A percentile compares a stretch with the other conserved stretches of the same genome.
Evolutionary conservation across 1,140 invertebrate genomes (phyloP).

Genomic region (Ridgeia piscesae): DNA sequence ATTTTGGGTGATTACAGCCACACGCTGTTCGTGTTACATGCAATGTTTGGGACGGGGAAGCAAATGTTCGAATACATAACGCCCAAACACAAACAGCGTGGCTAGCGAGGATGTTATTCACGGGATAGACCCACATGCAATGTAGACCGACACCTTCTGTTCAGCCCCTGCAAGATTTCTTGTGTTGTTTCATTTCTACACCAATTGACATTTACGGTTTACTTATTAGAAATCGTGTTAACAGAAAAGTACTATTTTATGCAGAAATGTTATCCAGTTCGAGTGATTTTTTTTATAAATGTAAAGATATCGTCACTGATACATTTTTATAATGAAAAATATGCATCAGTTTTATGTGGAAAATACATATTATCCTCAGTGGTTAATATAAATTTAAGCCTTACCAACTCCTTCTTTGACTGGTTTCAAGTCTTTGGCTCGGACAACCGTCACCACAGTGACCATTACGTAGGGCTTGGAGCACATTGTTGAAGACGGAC

Average conservation of each 20-base stretch:
- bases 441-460: conserved; percentile 35
- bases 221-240: no score
- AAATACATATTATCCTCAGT: conserved; percentile 27
- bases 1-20: no score
- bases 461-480: conserved; percentile 58
- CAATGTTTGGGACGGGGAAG: no score
- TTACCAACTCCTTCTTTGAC: conserved; percentile 50
- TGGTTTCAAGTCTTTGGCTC: conserved; percentile 62
- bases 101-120: no score
- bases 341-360: neutral
- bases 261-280: neutral
- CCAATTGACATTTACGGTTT: no score
- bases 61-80: no score
- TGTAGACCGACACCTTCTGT: no score
- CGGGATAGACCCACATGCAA: no score
- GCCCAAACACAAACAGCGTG: no score
- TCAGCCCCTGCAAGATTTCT: no score
- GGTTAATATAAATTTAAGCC: conserved; percentile 33
- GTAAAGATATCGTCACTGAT: neutral
- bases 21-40: no score
- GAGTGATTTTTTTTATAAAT: neutral
- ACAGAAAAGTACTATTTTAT: neutral
- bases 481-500: conserved; percentile 60
- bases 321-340: neutral
- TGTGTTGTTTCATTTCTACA: no score